Percentiles rank a stretch among this genome's conserved stretches.
phyloP scores from a whole-genome alignment of 2,797 vertebrate species.

The Karalla daura region DNA sequence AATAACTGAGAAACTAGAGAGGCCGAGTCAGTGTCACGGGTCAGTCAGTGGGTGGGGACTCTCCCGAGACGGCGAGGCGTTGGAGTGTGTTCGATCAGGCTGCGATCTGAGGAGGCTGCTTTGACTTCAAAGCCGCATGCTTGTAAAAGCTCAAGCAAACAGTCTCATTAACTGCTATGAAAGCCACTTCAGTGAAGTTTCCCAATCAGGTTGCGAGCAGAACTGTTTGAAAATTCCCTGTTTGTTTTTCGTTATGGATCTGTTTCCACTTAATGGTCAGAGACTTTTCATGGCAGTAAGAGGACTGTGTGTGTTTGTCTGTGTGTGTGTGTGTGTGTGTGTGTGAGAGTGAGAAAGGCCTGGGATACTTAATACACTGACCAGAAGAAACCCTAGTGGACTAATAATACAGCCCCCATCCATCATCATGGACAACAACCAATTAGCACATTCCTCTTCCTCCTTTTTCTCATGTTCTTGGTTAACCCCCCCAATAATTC shows the following conservation, averaged over 20 bases:
- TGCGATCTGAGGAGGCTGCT: background rate
- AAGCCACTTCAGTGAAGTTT: background rate
- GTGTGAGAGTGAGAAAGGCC: background rate
- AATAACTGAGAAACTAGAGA: conserved; percentile 15
- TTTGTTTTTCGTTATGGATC: conserved; percentile 13
- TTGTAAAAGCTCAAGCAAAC: background rate
- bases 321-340: background rate
- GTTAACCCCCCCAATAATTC: conserved; percentile 59
- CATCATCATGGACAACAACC: conserved; percentile 82
- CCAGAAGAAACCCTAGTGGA: conserved; percentile 58
- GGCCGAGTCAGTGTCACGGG: background rate
- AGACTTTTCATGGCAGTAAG: conserved; percentile 19
- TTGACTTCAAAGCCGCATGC: background rate
- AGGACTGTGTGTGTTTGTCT: background rate
- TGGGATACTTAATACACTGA: conserved; percentile 52
- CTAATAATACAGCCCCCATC: conserved; percentile 80
- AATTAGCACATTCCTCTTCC: conserved; percentile 81
- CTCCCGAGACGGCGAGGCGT: background rate
- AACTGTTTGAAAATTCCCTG: background rate
- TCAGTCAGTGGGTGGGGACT: background rate
- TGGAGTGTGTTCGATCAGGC: background rate
- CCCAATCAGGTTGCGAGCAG: background rate
- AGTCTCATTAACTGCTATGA: background rate
- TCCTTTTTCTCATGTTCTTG: conserved; percentile 72
- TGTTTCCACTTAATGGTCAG: conserved; percentile 24